Evolutionary conservation across 2,797 vertebrate genomes (phyloP), one percentile per base, ranked within the genome.

Genomic region (Toxotes lorentzi): DNA sequence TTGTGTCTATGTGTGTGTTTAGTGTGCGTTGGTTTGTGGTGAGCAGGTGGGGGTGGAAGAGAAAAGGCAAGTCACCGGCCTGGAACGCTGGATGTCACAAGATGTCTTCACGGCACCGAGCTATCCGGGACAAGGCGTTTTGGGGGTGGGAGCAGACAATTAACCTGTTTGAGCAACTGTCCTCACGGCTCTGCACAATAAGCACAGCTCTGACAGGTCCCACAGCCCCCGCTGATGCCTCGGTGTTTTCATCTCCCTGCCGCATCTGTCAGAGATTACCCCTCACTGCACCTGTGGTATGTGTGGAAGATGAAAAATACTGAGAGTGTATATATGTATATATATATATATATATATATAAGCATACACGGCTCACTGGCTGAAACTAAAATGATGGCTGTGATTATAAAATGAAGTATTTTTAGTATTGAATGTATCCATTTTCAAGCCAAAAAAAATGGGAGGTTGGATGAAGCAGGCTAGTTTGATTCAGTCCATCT

Each of bases 71-170:
- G 79, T 85, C 84, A 77, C 43, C 23, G 69, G 84, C 76, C 71
- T 82, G 90, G 91, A 91, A 91, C 84, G 81, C 61, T 68, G 74
- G 76, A 69, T 85, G 86, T 89, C 86, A 90, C 84, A 73, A 83
- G 79, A 79, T 83, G 81, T 85, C 86, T 87, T 86, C 80, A 69
- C 73, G 50, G 77, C 80, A 75, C 70, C 27, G 0, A 65, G 35
- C 78, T 47, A 61, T 67, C 63, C 9, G 1, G 59, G 68, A 71
- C 16, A 19, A 47, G 65, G 66, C 38, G 11, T 70, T 72, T 43
- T 41, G 64, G 73, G 73, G 67, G 75, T n/a, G 68, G 78, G 50
- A 73, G 58, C 23, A 32, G 78, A 86, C 80, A 78, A 87, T 90
- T 85, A 87, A 89, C 81, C 86, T 86, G 81, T 86, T 75, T 59